Conservation (phyloP, 2,113 vertebrate genomes). For the Carlito syrichta region DNA sequence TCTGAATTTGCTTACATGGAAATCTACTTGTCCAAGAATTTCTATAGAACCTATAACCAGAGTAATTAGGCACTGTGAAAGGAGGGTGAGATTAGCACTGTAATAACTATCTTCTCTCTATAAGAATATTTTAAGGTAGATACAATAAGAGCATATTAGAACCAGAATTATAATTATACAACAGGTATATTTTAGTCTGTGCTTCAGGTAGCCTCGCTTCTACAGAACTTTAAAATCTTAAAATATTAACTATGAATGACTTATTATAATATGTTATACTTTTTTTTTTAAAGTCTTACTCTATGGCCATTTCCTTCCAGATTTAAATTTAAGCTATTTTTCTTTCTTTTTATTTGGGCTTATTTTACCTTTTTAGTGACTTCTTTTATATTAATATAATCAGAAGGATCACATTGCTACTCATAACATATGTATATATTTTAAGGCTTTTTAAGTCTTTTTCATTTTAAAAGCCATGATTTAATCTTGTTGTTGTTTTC, state of each 20-base stretch:
- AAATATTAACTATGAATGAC: neutral
- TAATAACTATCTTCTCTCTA: conserved; percentile 27
- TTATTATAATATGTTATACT: neutral
- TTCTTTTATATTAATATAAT: neutral
- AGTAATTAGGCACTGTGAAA: conserved; percentile 7
- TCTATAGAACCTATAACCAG: conserved; percentile 26
- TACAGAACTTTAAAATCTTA: neutral
- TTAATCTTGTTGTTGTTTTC: neutral
- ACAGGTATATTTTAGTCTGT: neutral
- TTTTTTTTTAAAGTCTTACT: neutral
- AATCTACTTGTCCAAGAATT: conserved; percentile 60
- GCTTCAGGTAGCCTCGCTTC: neutral
- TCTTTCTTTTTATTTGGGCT: neutral
- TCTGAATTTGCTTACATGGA: conserved; percentile 54
- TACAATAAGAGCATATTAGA: conserved; percentile 45
- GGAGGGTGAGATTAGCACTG: neutral
- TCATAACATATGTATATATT: neutral
- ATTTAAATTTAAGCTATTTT: neutral
- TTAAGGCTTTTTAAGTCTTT: neutral
- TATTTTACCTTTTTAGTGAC: neutral
- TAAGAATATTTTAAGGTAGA: conserved; percentile 56
- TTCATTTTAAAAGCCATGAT: neutral
- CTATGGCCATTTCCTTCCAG: neutral
- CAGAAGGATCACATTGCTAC: neutral
- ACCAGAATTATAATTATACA: conserved; percentile 28